Base-by-base conservation (phyloP, 2,888 invertebrate species). In the Epinotia brunnichana region DNA sequence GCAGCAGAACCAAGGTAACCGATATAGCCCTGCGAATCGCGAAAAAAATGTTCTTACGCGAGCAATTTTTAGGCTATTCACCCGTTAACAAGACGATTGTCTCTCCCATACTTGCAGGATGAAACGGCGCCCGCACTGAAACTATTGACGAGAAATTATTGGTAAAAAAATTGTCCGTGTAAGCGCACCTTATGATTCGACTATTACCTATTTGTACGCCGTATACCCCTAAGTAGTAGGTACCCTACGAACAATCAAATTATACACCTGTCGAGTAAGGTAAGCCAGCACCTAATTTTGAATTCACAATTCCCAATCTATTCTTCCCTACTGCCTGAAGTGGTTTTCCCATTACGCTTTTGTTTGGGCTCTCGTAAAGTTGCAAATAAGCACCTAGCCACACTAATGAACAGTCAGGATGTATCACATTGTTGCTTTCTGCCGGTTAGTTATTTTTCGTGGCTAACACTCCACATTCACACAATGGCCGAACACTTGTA, bases 401-500 rank as follows among this genome's bases (percentile, higher is more conserved):
- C 19, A 15, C 24, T 67, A 75, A 73, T 73, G 67, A 67, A 35
- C 68, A 64, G 68, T n/a, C 54, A 56, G 70, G 53, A 59, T 60
- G 64, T 60, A n/a, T 57, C 57, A 73, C 73, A 73, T 66, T 61
- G 69, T 75, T 64, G 59, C 54, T 59, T 69, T 70, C 48, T 69
- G 66, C 41, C 21, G 53, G 71, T 74, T 59, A 57, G 69, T 63
- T 57, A 57, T 73, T 76, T 76, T 76, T 74, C 67, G 75, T 72
- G 75, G 74, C 69, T 73, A 73, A 74, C 70, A 68, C 75, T 68
- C 48, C 56, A 62, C 69, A 70, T 76, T 76, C 59, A 63, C 76
- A 78, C 75, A 78, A 77, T 76, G 74, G 76, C 69, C 74, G 74
- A 74, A 75, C 74, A 69, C 70, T 73, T 75, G 72, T 77, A 72